Conservation (phyloP, 1,140 invertebrate species). For the Heliconius congener region DNA sequence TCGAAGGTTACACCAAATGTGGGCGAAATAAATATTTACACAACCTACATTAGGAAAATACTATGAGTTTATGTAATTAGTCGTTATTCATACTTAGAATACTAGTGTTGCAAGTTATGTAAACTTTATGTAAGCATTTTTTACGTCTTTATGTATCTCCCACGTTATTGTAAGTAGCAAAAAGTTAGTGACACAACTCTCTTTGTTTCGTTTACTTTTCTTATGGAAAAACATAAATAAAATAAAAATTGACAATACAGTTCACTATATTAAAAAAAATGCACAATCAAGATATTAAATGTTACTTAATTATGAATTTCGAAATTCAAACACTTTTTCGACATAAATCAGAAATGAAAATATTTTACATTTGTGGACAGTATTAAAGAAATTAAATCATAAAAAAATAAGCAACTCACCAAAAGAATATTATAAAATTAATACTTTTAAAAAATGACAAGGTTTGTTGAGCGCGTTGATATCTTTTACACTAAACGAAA, state of each 20-base stretch:
- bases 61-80: not conserved
- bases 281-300: no score
- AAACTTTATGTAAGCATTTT: not conserved
- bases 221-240: no score
- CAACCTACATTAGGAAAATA: not conserved
- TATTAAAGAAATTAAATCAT: no score
- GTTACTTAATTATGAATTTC: no score
- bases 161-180: not conserved
- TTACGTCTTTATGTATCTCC: not conserved
- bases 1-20: conserved; percentile 20
- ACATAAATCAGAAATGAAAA: no score
- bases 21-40: conserved; percentile 6
- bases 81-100: not conserved
- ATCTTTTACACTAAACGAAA: conserved; percentile 16
- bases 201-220: no score
- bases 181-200: not conserved
- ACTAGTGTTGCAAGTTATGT: not conserved
- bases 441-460: not conserved
- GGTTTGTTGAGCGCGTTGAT: conserved; percentile 21
- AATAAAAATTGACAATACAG: no score
- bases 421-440: not conserved
- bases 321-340: no score
- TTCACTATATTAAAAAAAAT: no score
- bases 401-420: not conserved
- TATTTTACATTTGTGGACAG: no score